Evolutionary conservation across 2,888 invertebrate species (phyloP).

Genomic region (Cremastobaeus sp.): DNA sequence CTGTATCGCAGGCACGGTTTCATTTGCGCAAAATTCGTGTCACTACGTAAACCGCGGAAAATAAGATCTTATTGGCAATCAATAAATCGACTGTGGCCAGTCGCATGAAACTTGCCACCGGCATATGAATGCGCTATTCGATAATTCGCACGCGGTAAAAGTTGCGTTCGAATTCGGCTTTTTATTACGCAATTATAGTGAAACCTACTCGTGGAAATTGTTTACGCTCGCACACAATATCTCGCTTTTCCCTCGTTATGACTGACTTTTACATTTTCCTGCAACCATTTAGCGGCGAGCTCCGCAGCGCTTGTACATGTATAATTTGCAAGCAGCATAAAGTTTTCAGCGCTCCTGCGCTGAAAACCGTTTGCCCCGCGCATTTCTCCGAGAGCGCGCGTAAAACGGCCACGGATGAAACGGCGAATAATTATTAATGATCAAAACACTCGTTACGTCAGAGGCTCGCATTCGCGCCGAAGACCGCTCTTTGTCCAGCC

Average conservation of each 20-base stretch:
- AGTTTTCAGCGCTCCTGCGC: too few relatives aligned
- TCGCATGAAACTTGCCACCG: too few relatives aligned
- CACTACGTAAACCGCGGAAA: too few relatives aligned
- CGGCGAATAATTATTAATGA: conserved; percentile 21
- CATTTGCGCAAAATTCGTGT: too few relatives aligned
- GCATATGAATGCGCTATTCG: too few relatives aligned
- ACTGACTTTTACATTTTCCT: conserved; percentile 16
- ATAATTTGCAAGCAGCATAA: too few relatives aligned
- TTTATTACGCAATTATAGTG: conserved; percentile 49
- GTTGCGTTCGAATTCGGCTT: conserved; percentile 22
- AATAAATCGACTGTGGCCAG: too few relatives aligned
- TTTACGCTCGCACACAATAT: conserved; percentile 20
- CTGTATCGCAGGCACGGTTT: too few relatives aligned
- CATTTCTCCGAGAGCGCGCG: too few relatives aligned
- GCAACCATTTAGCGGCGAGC: neutral
- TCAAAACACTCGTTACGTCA: conserved; percentile 35
- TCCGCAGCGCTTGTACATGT: neutral
- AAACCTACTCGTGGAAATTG: conserved; percentile 33
- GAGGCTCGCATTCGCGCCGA: conserved; percentile 40
- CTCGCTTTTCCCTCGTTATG: conserved; percentile 44
- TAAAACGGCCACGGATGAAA: conserved; percentile 2
- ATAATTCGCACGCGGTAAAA: conserved; percentile 10
- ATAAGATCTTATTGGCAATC: too few relatives aligned
- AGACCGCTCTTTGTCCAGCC: conserved; percentile 71
- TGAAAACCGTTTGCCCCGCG: too few relatives aligned